A percentile compares a stretch with the other conserved stretches of the same genome.
phyloP scores from a whole-genome alignment of 2,888 invertebrate species.

The Kryphioiulus occultus region DNA sequence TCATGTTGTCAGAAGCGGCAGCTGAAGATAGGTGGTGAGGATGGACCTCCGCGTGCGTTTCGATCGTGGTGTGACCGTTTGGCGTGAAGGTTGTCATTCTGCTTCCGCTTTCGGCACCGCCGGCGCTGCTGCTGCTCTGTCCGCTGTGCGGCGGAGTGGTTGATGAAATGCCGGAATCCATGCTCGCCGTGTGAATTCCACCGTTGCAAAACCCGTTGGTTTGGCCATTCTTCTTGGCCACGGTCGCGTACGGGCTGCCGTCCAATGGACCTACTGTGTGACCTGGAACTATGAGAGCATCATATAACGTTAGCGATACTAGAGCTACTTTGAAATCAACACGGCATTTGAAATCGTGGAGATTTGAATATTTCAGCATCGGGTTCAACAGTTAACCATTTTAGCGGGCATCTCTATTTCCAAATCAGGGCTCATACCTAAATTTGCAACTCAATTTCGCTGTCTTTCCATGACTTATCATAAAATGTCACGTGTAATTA shows the following conservation, averaged over 20 bases:
- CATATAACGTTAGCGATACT: not conserved
- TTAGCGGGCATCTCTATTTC: too few species aligned
- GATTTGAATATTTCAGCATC: too few species aligned
- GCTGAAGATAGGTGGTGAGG: slow-evolving; percentile 57
- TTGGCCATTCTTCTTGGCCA: slow-evolving; percentile 61
- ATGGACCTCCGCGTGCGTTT: slow-evolving; percentile 52
- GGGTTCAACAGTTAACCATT: too few species aligned
- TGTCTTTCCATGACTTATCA: too few species aligned
- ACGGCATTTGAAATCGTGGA: too few species aligned
- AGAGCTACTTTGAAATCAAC: too few species aligned
- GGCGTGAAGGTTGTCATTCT: slow-evolving; percentile 64
- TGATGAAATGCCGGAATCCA: slow-evolving; percentile 90
- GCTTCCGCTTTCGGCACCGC: not conserved
- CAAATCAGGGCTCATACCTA: too few species aligned
- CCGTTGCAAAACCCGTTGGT: slow-evolving; percentile 56
- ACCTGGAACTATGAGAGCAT: not conserved
- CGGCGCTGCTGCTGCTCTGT: slow-evolving; percentile 52
- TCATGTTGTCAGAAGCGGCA: slow-evolving; percentile 61
- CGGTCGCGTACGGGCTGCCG: slow-evolving; percentile 85
- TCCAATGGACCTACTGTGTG: slow-evolving; percentile 86
- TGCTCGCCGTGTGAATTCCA: slow-evolving; percentile 78
- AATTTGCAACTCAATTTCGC: too few species aligned
- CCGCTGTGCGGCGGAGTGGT: slow-evolving; percentile 57
- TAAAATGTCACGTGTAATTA: too few species aligned
- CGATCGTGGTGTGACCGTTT: slow-evolving; percentile 52